phyloP scores from a whole-genome alignment of 2,113 vertebrate genomes.

The Spea multiplicata region DNA sequence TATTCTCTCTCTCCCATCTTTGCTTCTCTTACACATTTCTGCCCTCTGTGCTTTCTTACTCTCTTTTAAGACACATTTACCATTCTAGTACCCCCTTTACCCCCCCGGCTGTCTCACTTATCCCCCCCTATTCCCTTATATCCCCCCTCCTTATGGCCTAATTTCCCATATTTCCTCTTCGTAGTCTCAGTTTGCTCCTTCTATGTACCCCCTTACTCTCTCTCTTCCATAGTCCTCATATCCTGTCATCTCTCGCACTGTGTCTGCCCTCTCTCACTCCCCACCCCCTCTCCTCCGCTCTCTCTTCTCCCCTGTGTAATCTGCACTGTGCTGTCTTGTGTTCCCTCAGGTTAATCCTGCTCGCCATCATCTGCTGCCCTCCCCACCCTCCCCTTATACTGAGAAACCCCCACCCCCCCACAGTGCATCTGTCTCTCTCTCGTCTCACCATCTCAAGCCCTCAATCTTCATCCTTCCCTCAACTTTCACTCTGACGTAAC shows the following conservation, averaged over 20 bases:
- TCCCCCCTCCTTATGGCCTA: not conserved
- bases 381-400: conserved; percentile 13
- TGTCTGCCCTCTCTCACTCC: not conserved
- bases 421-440: conserved; percentile 24
- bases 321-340: conserved; percentile 20
- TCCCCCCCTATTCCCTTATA: not conserved
- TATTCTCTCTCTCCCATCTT: not conserved
- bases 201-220: not conserved
- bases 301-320: conserved; percentile 24
- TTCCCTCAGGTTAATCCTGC: conserved; percentile 41
- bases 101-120: not conserved
- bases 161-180: too few species aligned
- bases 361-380: conserved; percentile 26
- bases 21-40: not conserved
- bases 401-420: not conserved
- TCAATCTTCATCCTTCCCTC: not conserved
- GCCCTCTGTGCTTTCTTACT: not conserved
- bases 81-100: not conserved
- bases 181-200: not conserved
- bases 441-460: not conserved
- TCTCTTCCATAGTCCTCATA: not conserved
- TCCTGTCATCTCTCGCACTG: not conserved
- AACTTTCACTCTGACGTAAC: not conserved
- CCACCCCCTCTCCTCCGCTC: conserved; percentile 13
- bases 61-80: not conserved